phyloP scores from a whole-genome alignment of 2,797 vertebrate genomes.

The Labroides dimidiatus region DNA sequence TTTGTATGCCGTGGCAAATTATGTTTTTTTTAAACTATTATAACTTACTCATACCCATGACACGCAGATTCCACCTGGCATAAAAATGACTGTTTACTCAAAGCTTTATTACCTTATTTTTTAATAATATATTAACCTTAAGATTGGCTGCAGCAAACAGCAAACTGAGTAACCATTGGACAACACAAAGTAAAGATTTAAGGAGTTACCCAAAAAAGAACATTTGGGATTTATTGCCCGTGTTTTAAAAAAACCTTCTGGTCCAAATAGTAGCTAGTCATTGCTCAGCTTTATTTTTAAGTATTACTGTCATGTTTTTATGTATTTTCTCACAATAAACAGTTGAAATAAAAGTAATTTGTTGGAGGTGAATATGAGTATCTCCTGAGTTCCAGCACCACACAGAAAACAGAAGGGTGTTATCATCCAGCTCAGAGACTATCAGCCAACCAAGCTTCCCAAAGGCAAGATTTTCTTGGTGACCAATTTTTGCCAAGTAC shows the following conservation, averaged over 20 bases:
- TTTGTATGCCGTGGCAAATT: constrained; percentile 50
- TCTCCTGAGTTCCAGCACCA: background rate
- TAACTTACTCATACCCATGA: constrained; percentile 43
- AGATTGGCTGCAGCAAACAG: constrained; percentile 23
- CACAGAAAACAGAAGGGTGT: constrained; percentile 15
- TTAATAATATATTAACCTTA: constrained; percentile 29
- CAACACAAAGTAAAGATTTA: constrained; percentile 15
- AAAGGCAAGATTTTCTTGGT: constrained; percentile 46
- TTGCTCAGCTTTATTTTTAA: background rate
- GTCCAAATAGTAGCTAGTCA: no score
- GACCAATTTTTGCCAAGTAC: constrained; percentile 48
- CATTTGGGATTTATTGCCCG: background rate
- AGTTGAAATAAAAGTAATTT: no score
- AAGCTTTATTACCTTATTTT: constrained; percentile 20
- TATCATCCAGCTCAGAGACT: background rate
- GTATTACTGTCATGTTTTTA: background rate
- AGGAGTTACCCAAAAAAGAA: background rate
- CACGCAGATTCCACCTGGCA: constrained; percentile 31
- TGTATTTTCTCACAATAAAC: no score
- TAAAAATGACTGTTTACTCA: constrained; percentile 28
- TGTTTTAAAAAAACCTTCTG: background rate
- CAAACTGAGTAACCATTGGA: constrained; percentile 3
- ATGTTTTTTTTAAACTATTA: constrained; percentile 20
- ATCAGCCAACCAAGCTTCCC: constrained; percentile 25
- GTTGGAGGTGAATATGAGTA: no score